Conservation (phyloP, 2,113 vertebrate species). For the Rhombomys opimus region DNA sequence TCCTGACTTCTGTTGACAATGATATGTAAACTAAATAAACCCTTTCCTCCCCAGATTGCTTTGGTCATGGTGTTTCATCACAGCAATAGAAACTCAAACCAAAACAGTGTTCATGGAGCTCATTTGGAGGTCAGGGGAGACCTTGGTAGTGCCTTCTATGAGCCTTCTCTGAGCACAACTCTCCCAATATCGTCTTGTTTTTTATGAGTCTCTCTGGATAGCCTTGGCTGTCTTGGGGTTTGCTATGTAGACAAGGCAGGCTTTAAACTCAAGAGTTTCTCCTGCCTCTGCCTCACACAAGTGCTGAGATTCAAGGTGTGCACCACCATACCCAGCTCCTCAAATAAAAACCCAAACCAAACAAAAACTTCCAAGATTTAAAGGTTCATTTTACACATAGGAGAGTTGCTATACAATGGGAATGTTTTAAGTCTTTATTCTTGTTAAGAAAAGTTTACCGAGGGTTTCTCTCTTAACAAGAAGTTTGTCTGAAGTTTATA, state of each 20-base stretch:
- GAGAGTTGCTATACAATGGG: neutral
- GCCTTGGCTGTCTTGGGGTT: neutral
- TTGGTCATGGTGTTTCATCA: neutral
- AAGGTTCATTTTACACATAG: neutral
- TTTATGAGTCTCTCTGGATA: neutral
- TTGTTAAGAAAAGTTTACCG: neutral
- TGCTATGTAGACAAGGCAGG: neutral
- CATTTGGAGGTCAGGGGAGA: neutral
- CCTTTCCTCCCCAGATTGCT: neutral
- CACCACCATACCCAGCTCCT: neutral
- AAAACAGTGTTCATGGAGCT: neutral
- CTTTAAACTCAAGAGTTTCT: neutral
- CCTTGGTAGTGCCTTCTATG: neutral
- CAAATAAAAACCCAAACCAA: neutral
- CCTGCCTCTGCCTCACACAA: neutral
- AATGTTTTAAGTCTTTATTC: neutral
- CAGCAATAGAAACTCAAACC: neutral
- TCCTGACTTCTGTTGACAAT: neutral
- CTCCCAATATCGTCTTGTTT: neutral
- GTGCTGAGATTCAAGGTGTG: neutral
- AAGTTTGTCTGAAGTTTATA: neutral
- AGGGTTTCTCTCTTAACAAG: neutral
- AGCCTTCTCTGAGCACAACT: neutral
- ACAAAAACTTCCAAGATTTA: neutral
- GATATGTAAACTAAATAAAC: neutral